Percentiles rank a stretch among this genome's conserved stretches.
phyloP scores from a whole-genome alignment of 2,113 vertebrate species.

The Propithecus coquereli region DNA sequence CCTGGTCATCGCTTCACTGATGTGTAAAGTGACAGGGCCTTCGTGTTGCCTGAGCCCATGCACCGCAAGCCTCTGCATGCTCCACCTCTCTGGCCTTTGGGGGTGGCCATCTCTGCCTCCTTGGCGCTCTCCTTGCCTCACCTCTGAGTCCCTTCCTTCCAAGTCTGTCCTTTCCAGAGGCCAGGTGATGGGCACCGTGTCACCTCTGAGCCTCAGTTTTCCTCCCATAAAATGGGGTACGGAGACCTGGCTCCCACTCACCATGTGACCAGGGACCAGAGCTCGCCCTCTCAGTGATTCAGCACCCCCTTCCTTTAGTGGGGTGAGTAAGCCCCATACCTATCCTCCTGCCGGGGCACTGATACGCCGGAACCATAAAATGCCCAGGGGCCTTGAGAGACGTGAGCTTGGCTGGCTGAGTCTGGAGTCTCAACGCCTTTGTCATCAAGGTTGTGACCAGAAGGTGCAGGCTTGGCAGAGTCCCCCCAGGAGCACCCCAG shows the following conservation, averaged over 20 bases:
- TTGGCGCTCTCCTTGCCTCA: too few species aligned
- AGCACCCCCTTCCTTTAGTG: neutral
- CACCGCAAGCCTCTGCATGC: neutral
- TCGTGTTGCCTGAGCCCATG: too few species aligned
- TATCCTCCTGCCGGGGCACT: neutral
- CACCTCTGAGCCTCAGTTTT: neutral
- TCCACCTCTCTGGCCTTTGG: neutral
- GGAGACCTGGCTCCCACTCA: neutral
- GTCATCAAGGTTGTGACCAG: neutral
- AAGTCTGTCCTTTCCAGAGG: neutral
- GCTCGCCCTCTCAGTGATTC: neutral
- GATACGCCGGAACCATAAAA: neutral
- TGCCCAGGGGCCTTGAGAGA: neutral
- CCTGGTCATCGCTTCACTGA: too few species aligned
- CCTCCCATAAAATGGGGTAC: neutral
- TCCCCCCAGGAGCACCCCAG: neutral
- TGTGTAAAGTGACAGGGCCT: neutral
- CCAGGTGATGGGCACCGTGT: fast-evolving
- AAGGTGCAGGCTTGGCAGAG: neutral
- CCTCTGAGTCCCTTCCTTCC: neutral
- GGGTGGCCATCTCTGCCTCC: neutral
- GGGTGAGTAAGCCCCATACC: neutral
- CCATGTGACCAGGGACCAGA: neutral
- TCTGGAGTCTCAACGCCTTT: neutral
- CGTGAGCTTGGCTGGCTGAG: neutral